These are phyloP conservation scores for Montipora efflorescens DNA, from an alignment of 64 coral and sea anemone species.

Conservation along the genomic window DNA sequence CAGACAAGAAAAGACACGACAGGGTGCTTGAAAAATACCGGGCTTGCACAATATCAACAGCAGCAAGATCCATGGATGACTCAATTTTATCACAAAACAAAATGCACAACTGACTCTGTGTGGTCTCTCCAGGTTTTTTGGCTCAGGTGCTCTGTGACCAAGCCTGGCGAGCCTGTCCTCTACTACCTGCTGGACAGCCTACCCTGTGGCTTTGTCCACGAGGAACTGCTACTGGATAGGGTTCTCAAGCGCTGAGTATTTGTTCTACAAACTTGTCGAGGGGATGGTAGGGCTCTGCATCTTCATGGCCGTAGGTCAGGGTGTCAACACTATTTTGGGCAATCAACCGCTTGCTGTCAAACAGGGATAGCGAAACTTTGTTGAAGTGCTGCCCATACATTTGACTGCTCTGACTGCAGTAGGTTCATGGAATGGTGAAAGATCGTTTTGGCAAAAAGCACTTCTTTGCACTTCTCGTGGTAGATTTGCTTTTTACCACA, in stretches of 20 bases:
- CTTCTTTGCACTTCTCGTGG: too few species aligned
- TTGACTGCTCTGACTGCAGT: neutral
- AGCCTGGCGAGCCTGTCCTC: neutral
- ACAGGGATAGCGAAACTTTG: slow-evolving; percentile 30
- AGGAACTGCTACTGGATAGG: neutral
- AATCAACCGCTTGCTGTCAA: slow-evolving; percentile 36
- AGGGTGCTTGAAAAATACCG: too few species aligned
- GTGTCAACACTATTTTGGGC: slow-evolving; percentile 18
- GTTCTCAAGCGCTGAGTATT: too few species aligned
- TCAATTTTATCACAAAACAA: too few species aligned
- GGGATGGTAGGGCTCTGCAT: too few species aligned
- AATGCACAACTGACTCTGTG: neutral
- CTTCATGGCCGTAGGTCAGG: neutral
- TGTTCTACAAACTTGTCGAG: too few species aligned
- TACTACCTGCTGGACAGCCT: neutral
- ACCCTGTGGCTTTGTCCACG: neutral
- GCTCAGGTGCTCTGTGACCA: neutral
- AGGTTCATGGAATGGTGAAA: slow-evolving; percentile 46
- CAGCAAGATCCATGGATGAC: too few species aligned
- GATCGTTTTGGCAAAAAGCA: too few species aligned
- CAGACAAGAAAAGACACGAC: too few species aligned
- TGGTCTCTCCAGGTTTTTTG: neutral
- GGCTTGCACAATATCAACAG: too few species aligned
- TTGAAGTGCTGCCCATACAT: slow-evolving; percentile 35
- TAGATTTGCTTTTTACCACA: too few species aligned